Conservation (phyloP, 2,888 invertebrate genomes). For the Cistogaster globosa region DNA sequence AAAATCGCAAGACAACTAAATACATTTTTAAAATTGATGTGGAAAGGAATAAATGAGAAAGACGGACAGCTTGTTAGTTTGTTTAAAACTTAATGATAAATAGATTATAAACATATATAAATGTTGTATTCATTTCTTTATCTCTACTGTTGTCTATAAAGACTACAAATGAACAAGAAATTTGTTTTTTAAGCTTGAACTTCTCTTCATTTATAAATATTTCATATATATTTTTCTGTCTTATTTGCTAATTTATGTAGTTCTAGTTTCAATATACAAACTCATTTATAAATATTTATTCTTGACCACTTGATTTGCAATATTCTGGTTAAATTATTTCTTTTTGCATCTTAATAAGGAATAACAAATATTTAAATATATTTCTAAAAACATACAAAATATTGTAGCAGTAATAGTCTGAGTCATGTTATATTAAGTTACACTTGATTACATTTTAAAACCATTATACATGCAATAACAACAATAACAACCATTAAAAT, state of each 20-base stretch:
- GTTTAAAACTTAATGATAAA: too few species aligned
- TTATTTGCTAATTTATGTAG: conserved; percentile 19
- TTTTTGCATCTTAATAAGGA: background rate
- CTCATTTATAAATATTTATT: conserved; percentile 28
- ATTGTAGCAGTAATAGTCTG: conserved; percentile 23
- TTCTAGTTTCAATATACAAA: background rate
- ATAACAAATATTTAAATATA: conserved; percentile 15
- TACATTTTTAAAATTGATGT: too few species aligned
- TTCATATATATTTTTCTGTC: background rate
- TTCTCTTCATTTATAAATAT: conserved; percentile 18
- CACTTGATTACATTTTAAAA: conserved; percentile 65
- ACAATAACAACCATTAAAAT: background rate
- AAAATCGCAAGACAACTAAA: too few species aligned
- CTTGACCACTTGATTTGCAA: conserved; percentile 51
- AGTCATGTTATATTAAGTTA: conserved; percentile 60
- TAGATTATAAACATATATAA: too few species aligned
- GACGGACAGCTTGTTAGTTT: too few species aligned
- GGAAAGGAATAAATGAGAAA: too few species aligned
- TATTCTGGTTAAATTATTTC: conserved; percentile 51
- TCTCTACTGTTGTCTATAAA: too few species aligned
- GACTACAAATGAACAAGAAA: background rate
- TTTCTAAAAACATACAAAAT: conserved; percentile 16
- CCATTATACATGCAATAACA: conserved; percentile 5
- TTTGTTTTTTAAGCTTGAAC: background rate
- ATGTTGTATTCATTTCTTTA: background rate